Evolutionary conservation across 2,113 vertebrate species (phyloP).

Genomic region (Scopus umbretta): DNA sequence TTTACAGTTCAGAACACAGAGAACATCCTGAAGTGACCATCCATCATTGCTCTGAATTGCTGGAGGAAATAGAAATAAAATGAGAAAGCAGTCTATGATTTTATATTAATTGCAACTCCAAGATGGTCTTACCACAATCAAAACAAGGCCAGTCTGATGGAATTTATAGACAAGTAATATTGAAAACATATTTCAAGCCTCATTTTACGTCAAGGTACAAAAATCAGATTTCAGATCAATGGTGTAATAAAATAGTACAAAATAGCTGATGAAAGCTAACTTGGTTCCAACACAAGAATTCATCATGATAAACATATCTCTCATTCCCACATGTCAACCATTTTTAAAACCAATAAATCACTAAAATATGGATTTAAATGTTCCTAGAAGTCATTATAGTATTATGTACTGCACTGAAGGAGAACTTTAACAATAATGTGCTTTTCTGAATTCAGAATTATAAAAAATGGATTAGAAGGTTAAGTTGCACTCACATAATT

Average conservation of each 20-base stretch:
- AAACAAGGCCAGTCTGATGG: background rate
- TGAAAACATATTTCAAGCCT: slow-evolving; percentile 22
- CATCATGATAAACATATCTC: slow-evolving; percentile 10
- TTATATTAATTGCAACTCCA: slow-evolving; percentile 33
- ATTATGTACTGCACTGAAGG: background rate
- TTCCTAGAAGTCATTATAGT: background rate
- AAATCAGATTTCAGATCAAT: slow-evolving; percentile 39
- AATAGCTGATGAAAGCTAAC: slow-evolving; percentile 47
- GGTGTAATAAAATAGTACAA: slow-evolving; percentile 28
- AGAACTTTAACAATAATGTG: background rate
- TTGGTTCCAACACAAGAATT: slow-evolving; percentile 34
- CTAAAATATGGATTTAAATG: slow-evolving; percentile 26
- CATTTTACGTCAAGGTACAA: slow-evolving; percentile 17
- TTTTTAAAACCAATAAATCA: slow-evolving; percentile 30
- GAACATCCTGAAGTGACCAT: background rate
- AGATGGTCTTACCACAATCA: background rate
- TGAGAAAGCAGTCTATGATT: background rate
- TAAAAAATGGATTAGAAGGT: background rate
- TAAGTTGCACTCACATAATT: background rate
- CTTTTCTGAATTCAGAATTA: background rate
- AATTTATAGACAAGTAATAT: slow-evolving; percentile 22
- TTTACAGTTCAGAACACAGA: slow-evolving; percentile 8
- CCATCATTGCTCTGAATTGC: background rate
- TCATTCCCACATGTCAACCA: slow-evolving; percentile 38
- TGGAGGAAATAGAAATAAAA: slow-evolving; percentile 15